These are phyloP conservation scores for Chamaea fasciata DNA, from an alignment of 2,113 vertebrate species.

Conservation along the genomic window DNA sequence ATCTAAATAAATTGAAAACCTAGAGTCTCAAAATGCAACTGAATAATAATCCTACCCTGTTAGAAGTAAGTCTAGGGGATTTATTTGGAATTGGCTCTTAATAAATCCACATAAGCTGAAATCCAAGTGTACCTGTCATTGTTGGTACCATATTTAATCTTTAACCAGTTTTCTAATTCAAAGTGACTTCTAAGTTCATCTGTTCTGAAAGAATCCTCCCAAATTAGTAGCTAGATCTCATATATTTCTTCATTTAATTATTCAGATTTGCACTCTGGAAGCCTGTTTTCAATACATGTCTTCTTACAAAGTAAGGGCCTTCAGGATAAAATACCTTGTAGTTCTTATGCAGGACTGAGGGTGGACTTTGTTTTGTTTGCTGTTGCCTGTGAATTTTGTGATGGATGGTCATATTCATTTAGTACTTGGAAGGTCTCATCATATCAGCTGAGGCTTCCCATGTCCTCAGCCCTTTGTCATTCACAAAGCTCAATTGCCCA, in stretches of 20 bases:
- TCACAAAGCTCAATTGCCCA: neutral
- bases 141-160: neutral
- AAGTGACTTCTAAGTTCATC: neutral
- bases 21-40: neutral
- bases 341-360: neutral
- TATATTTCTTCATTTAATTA: neutral
- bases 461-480: neutral
- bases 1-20: neutral
- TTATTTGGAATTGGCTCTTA: neutral
- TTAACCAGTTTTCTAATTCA: neutral
- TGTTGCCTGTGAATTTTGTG: neutral
- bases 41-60: neutral
- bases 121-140: neutral
- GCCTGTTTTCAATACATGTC: neutral
- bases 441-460: neutral
- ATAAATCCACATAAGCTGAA: neutral
- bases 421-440: neutral
- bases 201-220: neutral
- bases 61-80: neutral
- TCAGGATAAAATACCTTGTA: neutral
- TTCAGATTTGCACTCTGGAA: neutral
- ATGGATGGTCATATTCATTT: neutral
- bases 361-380: neutral
- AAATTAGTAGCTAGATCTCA: neutral
- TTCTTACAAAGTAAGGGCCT: neutral